phyloP scores from a whole-genome alignment of 2,797 vertebrate genomes.

The Euthynnus affinis region DNA sequence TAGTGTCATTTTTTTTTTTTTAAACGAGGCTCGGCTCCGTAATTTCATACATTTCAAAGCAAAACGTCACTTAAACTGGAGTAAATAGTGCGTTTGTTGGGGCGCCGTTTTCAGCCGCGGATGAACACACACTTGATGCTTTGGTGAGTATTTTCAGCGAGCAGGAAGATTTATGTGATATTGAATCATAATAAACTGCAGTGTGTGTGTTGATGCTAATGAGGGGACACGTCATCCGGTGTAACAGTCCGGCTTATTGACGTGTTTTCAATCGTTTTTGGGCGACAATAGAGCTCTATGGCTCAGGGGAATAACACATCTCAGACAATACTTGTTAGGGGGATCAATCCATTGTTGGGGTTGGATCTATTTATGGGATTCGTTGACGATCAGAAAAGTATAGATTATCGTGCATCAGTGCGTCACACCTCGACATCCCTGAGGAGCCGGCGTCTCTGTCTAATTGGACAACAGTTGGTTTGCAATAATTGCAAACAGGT shows the following conservation, averaged over 20 bases:
- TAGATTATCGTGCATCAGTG: neutral
- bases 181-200: slow-evolving; percentile 23
- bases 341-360: neutral
- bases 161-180: neutral
- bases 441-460: neutral
- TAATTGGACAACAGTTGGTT: slow-evolving; percentile 14
- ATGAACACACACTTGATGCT: neutral
- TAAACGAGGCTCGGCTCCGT: too few species aligned
- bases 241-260: neutral
- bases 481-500: slow-evolving; percentile 11
- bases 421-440: too few species aligned
- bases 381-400: neutral
- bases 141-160: slow-evolving; percentile 13
- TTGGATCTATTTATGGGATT: slow-evolving; percentile 1
- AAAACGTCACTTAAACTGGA: neutral
- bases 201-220: neutral
- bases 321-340: neutral
- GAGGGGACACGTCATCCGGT: neutral
- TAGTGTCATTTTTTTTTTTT: too few species aligned
- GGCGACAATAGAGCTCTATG: neutral
- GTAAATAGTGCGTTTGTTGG: neutral
- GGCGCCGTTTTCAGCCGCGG: slow-evolving; percentile 21
- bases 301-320: neutral
- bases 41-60: too few species aligned
- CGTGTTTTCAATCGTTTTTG: slow-evolving; percentile 2